Base-by-base conservation (phyloP, 2,113 vertebrate species). In the Nothoprocta perdicaria region DNA sequence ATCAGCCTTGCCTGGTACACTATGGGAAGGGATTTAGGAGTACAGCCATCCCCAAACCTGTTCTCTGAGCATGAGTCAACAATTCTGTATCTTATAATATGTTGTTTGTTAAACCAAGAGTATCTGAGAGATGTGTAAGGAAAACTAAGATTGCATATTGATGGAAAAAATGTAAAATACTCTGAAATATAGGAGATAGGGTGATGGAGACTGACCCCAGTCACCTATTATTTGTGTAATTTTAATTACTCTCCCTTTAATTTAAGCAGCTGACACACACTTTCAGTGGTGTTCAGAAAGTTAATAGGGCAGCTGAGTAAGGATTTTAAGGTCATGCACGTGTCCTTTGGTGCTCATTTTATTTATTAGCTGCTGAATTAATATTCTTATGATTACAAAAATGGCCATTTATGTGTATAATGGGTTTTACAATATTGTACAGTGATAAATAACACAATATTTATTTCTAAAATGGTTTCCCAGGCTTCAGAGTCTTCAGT, bases 221-320 rank as follows among this genome's bases (percentile, higher is more conserved):
- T 91, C 94, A 97, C 93, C 94, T 95, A 95, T 96, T 97, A 97
- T 97, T 96, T 97, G 96, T 97, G 92, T 97, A 95, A 96, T 96
- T 98, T 92, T 97, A 97, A 97, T 97, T 97, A 97, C 73, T 94
- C 63, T 95, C 95, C 53, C 84, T 97, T 95, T 96, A 96, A 95
- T 97, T 96, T 97, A 96, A 93, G 89, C 88, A 96, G 94, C 92
- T 97, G 95, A 97, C 92, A 97, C 71, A 96, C 85, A 94, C 92
- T 94, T 96, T 96, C 93, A 80, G 93, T 95, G 88, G 86, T 96
- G 92, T 94, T 96, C 94, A 95, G 94, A 97, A 97, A 97, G 94
- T 97, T 97, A 97, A 96, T 92, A 97, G 95, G 93, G 68, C 94
- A 96, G 92, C 93, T 94, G 92, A 97, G 87, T 96, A 97, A 97